Percentiles rank a stretch among this genome's conserved stretches.
Conservation (phyloP, 2,113 vertebrate species). For the Trogon melanurus region DNA sequence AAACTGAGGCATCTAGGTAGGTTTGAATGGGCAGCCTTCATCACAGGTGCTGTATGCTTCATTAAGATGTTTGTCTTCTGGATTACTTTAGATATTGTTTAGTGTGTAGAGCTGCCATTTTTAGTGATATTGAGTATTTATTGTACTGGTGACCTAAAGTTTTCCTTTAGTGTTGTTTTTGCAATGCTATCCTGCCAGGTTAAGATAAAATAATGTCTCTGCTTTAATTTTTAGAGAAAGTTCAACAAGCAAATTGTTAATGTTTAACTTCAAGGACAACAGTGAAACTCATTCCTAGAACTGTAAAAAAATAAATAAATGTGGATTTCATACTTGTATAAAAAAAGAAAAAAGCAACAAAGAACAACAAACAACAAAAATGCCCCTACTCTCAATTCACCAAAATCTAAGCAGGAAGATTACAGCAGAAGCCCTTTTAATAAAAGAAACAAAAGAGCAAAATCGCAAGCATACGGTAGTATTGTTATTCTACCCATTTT, state of each 20-base stretch:
- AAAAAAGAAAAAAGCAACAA: not conserved
- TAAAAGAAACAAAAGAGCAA: not conserved
- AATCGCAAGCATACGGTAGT: not conserved
- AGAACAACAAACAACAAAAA: not conserved
- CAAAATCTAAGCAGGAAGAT: not conserved
- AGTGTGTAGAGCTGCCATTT: not conserved
- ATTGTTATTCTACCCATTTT: not conserved
- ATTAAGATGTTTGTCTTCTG: not conserved
- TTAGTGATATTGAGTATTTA: not conserved
- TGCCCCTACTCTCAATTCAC: not conserved
- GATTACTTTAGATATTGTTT: not conserved
- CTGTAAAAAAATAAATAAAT: not conserved
- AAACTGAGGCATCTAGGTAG: not conserved
- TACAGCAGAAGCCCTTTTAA: not conserved
- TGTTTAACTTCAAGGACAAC: slow-evolving; percentile 31
- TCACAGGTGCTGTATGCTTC: not conserved
- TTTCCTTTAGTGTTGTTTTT: not conserved
- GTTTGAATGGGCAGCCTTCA: not conserved
- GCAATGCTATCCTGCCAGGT: not conserved
- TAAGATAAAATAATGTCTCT: not conserved
- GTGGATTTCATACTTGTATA: not conserved
- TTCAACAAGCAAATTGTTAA: slow-evolving; percentile 14
- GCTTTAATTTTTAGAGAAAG: not conserved
- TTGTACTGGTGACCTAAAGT: not conserved
- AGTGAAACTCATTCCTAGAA: slow-evolving; percentile 1